These are phyloP conservation scores for Thumatha senex DNA, from an alignment of 2,888 invertebrate species.

Conservation along the genomic window DNA sequence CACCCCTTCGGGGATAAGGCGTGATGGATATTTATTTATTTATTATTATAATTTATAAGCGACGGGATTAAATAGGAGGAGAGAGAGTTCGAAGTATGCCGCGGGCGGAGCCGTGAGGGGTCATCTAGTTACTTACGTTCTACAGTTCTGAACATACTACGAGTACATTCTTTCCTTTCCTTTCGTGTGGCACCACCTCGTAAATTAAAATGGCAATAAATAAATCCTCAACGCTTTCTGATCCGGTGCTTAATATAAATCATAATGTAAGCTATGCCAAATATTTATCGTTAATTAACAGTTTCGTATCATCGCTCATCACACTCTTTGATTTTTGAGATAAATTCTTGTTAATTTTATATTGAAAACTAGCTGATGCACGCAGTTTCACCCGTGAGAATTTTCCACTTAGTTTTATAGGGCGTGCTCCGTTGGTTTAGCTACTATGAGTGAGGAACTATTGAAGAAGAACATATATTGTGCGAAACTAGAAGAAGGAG, in stretches of 20 bases:
- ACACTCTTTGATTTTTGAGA: neutral
- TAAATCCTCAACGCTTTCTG: conserved; percentile 63
- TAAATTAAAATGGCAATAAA: conserved; percentile 45
- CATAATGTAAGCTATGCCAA: conserved; percentile 33
- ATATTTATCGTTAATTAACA: conserved; percentile 36
- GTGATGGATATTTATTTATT: too few relatives aligned
- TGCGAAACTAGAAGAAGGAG: too few relatives aligned
- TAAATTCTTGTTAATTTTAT: neutral
- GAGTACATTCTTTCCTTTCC: conserved; percentile 21
- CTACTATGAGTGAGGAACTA: too few relatives aligned
- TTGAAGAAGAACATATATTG: too few relatives aligned
- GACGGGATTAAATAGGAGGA: too few relatives aligned
- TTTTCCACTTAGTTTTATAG: too few relatives aligned
- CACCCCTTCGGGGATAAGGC: too few relatives aligned
- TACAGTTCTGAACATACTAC: conserved; percentile 11
- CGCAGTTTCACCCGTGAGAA: neutral
- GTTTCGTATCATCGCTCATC: conserved; percentile 13
- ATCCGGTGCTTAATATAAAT: conserved; percentile 54
- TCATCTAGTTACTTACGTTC: too few relatives aligned
- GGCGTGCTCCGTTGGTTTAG: too few relatives aligned
- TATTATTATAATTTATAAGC: too few relatives aligned
- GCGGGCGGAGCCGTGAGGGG: too few relatives aligned
- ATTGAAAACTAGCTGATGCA: neutral
- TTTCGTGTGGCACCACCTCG: conserved; percentile 30
- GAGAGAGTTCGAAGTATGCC: too few relatives aligned